A percentile compares a stretch with the other conserved stretches of the same genome.
Conservation (phyloP, 1,140 invertebrate genomes). For the Oscheius sp. region DNA sequence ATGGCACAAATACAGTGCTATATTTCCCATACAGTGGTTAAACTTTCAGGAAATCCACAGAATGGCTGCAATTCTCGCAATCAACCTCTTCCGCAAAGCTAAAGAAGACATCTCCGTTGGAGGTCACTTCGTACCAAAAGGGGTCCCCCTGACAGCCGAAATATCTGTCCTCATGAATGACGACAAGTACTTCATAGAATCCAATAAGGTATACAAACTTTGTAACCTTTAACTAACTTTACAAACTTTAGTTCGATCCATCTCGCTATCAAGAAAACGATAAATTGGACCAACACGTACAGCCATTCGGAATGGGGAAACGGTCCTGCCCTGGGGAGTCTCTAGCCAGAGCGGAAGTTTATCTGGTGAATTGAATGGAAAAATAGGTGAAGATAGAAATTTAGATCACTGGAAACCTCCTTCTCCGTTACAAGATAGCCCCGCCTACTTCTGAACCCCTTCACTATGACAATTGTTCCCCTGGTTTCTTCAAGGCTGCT, state of each 20-base stretch:
- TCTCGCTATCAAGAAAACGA: neutral
- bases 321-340: slow-evolving; percentile 31
- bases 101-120: slow-evolving; percentile 2
- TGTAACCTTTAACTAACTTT: neutral
- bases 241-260: slow-evolving; percentile 2
- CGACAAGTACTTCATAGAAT: slow-evolving; percentile 27
- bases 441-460: neutral
- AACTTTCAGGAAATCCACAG: slow-evolving; percentile 33
- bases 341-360: slow-evolving; percentile 32
- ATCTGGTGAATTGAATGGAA: slow-evolving; percentile 14
- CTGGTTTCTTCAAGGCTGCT: neutral
- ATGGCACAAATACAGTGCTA: too few species aligned
- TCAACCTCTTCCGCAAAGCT: slow-evolving; percentile 30
- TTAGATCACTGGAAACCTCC: neutral
- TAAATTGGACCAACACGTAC: slow-evolving; percentile 13
- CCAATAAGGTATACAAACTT: slow-evolving; percentile 3
- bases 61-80: slow-evolving; percentile 25
- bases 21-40: too few species aligned
- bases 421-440: neutral
- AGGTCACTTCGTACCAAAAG: slow-evolving; percentile 10
- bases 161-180: slow-evolving; percentile 22
- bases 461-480: neutral
- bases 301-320: slow-evolving; percentile 37
- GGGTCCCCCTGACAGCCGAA: slow-evolving; percentile 24
- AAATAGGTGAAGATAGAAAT: too few species aligned